A percentile compares a stretch with the other conserved stretches of the same genome.
Conservation (phyloP, 2,113 vertebrate genomes). For the Neodon shergylaensis region DNA sequence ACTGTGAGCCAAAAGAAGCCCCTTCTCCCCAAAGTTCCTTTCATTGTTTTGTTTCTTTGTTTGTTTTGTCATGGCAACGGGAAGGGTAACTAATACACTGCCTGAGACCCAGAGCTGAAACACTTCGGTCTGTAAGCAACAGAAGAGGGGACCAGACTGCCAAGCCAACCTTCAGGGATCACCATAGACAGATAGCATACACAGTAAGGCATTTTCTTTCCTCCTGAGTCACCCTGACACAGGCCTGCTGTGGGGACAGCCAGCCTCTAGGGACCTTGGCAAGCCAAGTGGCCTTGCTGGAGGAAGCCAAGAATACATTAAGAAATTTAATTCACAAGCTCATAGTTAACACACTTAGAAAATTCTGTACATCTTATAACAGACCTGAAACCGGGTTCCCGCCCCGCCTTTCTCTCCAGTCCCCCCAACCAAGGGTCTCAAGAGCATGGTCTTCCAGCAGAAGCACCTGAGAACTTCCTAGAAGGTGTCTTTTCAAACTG, state of each 20-base stretch:
- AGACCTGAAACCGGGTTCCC: no score
- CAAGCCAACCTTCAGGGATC: neutral
- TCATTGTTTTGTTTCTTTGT: no score
- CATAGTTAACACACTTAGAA: conserved; percentile 34
- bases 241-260: neutral
- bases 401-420: neutral
- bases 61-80: neutral
- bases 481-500: neutral
- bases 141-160: neutral
- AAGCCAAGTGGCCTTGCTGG: neutral
- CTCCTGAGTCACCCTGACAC: conserved; percentile 15
- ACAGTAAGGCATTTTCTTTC: neutral
- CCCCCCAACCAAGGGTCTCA: neutral
- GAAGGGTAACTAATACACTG: no score
- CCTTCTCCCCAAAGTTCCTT: neutral
- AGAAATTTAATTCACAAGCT: conserved; percentile 66
- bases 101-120: neutral
- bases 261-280: conserved; percentile 39
- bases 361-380: neutral
- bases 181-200: neutral
- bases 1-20: neutral
- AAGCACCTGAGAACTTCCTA: no score
- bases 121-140: neutral
- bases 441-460: neutral
- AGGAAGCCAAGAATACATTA: conserved; percentile 66